These are phyloP conservation scores for Scotopteryx bipunctaria DNA, from an alignment of 2,888 invertebrate genomes.

Conservation along the genomic window DNA sequence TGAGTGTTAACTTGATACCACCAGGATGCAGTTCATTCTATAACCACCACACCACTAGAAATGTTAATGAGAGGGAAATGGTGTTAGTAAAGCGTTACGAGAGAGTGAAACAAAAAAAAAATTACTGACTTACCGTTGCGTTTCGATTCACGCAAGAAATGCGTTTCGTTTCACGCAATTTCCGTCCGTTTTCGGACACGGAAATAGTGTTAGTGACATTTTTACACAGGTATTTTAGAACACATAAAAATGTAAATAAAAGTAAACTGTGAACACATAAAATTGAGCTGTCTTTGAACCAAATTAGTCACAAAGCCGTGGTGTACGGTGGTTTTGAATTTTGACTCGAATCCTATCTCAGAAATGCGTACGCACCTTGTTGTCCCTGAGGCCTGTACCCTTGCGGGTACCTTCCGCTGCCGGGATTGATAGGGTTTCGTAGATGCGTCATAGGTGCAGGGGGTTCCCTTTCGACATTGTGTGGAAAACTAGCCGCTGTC, in stretches of 20 bases:
- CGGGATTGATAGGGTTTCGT: constrained; percentile 70
- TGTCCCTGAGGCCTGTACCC: constrained; percentile 77
- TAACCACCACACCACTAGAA: constrained; percentile 80
- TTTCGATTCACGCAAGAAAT: constrained; percentile 40
- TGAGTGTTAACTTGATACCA: constrained; percentile 49
- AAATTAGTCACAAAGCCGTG: constrained; percentile 75
- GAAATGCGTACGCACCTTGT: constrained; percentile 73
- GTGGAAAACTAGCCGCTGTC: constrained; percentile 68
- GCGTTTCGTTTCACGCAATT: constrained; percentile 34
- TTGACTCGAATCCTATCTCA: constrained; percentile 46
- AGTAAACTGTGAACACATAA: constrained; percentile 52
- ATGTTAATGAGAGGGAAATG: constrained; percentile 56
- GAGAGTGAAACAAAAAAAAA: constrained; percentile 49
- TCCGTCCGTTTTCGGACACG: constrained; percentile 37
- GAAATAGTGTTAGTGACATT: constrained; percentile 65
- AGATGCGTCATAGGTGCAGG: constrained; percentile 78
- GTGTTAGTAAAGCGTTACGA: constrained; percentile 69
- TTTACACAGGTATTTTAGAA: constrained; percentile 46
- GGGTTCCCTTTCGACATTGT: constrained; percentile 71
- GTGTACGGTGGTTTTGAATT: constrained; percentile 68
- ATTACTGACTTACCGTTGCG: constrained; percentile 64
- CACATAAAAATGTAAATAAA: no score
- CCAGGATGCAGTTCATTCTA: constrained; percentile 46
- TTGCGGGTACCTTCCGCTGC: constrained; percentile 75
- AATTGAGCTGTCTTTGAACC: constrained; percentile 76